These are phyloP conservation scores for Eublepharis macularius DNA, from an alignment of 2,113 vertebrate species.

Conservation along the genomic window DNA sequence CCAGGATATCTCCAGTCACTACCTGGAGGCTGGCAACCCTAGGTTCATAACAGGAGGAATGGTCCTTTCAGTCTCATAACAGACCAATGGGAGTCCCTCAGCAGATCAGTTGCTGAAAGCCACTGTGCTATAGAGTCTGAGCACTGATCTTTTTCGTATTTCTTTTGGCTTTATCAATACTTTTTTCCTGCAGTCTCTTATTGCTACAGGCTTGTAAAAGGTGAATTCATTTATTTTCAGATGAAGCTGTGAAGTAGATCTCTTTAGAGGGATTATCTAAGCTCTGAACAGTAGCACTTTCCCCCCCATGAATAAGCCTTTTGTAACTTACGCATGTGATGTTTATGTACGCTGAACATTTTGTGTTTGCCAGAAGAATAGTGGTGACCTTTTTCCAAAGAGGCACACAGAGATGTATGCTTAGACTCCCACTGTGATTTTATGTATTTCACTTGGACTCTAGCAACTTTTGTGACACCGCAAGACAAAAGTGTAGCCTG, in stretches of 20 bases:
- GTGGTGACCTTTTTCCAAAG: neutral
- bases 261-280: neutral
- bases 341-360: slow-evolving; percentile 5
- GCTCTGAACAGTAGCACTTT: neutral
- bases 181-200: neutral
- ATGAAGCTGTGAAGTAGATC: slow-evolving; percentile 8
- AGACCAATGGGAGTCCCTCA: too few relatives aligned
- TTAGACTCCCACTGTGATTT: neutral
- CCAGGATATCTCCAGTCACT: too few relatives aligned
- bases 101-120: too few relatives aligned
- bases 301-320: neutral
- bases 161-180: neutral
- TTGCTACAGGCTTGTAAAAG: neutral
- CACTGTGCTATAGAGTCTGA: neutral
- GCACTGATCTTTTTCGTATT: neutral
- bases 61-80: too few relatives aligned
- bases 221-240: neutral
- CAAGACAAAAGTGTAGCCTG: neutral
- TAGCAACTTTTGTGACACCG: neutral
- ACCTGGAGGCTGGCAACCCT: too few relatives aligned
- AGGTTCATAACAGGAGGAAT: too few relatives aligned
- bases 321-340: slow-evolving; percentile 11
- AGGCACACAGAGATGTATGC: neutral
- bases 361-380: neutral
- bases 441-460: slow-evolving; percentile 1